Base-by-base conservation (phyloP, 2,113 vertebrate genomes). In the Oncorhynchus gorbuscha region DNA sequence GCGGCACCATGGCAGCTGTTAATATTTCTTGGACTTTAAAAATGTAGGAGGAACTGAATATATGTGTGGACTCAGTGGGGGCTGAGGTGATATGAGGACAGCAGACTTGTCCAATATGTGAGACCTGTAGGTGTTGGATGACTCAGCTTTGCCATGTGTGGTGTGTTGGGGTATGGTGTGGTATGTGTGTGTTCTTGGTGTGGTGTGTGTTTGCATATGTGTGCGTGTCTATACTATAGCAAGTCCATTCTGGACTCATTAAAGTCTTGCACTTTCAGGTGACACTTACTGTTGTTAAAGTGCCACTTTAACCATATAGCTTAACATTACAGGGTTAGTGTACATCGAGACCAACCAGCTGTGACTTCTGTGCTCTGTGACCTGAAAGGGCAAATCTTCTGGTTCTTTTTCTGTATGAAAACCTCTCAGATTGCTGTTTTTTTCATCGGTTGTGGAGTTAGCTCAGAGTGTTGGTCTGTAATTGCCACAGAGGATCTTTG, bases 1-100 rank as follows among this genome's bases (percentile, higher is more conserved):
- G 20, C 79, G 70, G 75, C 67, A 61, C 39, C 51, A 69, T 79
- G 85, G 79, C 71, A 85, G 88, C 83, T 85, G 83, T 84, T 85
- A 79, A 90, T 80, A 86, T 86, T 87, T 84, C 73, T 78, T 74
- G 45, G 84, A 83, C 77, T 84, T 89, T 90, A 87, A 91, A 85
- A 87, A 88, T 89, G 85, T 79, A 89, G 59, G 64, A 85, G 79
- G 69, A 70, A 18, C 51, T 18, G 51, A 55, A 55, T 18, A 55
- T 18, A 14, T 14, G 86, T 74, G 28, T 81, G 65, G 70, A 64
- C 73, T 84, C 13, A 72, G 79, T 35, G 24, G 70, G 74, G 77
- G 32, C 16, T 35, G 51, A 80, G 84, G 81, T 85, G 82, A 78
- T 3, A 74, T 69, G 35, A 77, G 73, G 75, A 71, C 78, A 79